phyloP scores from a whole-genome alignment of 2,113 vertebrate species.

The Tupaia chinensis region DNA sequence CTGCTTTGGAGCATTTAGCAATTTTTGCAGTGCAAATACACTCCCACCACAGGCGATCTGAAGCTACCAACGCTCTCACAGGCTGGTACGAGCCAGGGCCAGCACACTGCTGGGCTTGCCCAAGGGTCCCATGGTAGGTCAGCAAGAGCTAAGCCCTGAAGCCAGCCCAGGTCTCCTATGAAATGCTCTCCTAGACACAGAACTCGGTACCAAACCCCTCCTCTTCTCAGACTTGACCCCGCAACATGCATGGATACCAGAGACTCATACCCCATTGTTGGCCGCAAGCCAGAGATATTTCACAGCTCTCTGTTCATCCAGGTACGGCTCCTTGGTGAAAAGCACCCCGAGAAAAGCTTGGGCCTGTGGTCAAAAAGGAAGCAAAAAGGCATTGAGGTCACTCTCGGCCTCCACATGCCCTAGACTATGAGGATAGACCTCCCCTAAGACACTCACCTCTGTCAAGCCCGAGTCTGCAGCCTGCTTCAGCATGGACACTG shows the following conservation, averaged over 20 bases:
- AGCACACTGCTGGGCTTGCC: background rate
- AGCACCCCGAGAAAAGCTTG: slow-evolving; percentile 94
- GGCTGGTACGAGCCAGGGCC: background rate
- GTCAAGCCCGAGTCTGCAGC: slow-evolving; percentile 90
- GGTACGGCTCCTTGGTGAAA: slow-evolving; percentile 87
- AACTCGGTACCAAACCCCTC: background rate
- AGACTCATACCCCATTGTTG: slow-evolving; percentile 87
- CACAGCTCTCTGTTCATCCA: slow-evolving; percentile 87
- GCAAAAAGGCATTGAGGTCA: background rate
- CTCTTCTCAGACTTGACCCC: background rate
- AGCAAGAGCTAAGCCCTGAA: background rate
- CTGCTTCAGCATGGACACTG: slow-evolving; percentile 88
- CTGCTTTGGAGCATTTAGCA: background rate
- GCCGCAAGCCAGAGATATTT: slow-evolving; percentile 93
- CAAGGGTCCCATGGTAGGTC: background rate
- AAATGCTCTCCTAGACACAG: background rate
- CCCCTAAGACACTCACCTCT: slow-evolving; percentile 86
- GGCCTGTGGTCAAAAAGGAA: slow-evolving; percentile 87
- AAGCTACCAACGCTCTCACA: background rate
- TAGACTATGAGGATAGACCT: background rate
- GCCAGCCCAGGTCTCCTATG: background rate
- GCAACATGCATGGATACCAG: background rate
- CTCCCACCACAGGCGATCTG: background rate
- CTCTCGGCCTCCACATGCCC: background rate
- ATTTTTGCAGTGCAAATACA: background rate